Base-by-base conservation (phyloP, 2,888 invertebrate genomes). In the Oscheius myriophilus region DNA sequence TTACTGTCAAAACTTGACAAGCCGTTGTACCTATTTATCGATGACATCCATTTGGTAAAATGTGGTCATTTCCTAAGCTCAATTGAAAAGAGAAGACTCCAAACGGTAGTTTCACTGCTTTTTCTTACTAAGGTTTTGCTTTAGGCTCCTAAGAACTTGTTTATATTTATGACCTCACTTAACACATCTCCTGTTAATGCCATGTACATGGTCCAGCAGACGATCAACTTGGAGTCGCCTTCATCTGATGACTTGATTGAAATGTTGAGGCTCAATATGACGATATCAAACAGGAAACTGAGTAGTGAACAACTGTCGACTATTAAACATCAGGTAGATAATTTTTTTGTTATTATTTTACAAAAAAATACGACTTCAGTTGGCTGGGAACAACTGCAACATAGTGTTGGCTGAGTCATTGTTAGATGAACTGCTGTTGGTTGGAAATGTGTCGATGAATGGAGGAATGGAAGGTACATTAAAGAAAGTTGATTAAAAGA, bases 1-100 rank as follows among this genome's bases (percentile, higher is more conserved):
- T 11, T 65, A 41, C 45, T 57, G 43, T 45, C 54, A 33, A 63
- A 23, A 21, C 59, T 81, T 18, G 79, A 80, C 26, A 74, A 72
- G 42, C 83, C 83, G 1, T 57, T 84, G 25, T 81, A 82, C 58
- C 55, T 86, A 4, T 78, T 86, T 49, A 71, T 86, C n/a, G 86
- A 86, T 69, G 86, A 85, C 46, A 72, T 79, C 9, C 80, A 86
- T 70, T 63, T 79, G 54, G 64, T 84, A n/a, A 79, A 80, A 59
- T 78, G 69, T 69, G 84, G 84, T 6, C 73, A 80, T 53, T 72
- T 78, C 21, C 69, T 84, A 12, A 53, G 63, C 23, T 52, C 63
- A 21, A 43, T 63, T 21, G 42, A 52, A 33, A 49, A 63, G 6
- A 49, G 49, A 53, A 25, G 42, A 4, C 54, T 63, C 11, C 52